Conservation (phyloP, 2,888 invertebrate species). For the Julus scandinavius region DNA sequence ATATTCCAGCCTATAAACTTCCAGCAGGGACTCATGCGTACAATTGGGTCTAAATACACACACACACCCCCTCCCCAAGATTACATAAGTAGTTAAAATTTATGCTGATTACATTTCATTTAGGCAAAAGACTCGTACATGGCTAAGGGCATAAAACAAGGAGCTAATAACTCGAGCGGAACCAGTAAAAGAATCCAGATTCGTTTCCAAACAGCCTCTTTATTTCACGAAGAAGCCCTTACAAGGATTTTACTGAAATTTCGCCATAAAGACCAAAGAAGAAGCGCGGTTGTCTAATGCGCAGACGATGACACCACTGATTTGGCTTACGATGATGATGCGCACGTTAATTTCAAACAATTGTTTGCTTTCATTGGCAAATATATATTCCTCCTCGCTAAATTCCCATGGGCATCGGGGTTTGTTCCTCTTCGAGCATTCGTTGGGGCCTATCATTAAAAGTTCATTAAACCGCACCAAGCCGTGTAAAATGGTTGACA, state of each 20-base stretch:
- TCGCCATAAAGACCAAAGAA: background rate
- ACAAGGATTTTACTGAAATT: background rate
- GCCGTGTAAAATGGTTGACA: background rate
- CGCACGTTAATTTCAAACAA: constrained; percentile 29
- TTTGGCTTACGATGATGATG: constrained; percentile 22
- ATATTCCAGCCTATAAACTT: constrained; percentile 23
- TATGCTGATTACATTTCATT: constrained; percentile 34
- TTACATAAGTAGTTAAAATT: constrained; percentile 42
- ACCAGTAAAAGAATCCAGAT: constrained; percentile 13
- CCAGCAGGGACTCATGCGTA: constrained; percentile 1
- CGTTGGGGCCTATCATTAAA: background rate
- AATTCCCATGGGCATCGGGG: background rate
- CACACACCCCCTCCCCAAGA: background rate
- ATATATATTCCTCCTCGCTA: background rate
- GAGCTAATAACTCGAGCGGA: constrained; percentile 3
- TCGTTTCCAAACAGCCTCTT: background rate
- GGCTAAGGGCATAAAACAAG: constrained; percentile 12
- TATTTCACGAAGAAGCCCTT: background rate
- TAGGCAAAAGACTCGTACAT: constrained; percentile 22
- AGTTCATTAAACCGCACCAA: background rate
- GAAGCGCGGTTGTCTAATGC: background rate
- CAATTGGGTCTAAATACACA: constrained; percentile 15
- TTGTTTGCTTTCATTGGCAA: background rate
- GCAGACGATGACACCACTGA: constrained; percentile 3
- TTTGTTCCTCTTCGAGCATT: background rate